Percentiles rank a stretch among this genome's conserved stretches.
Conservation (phyloP, 2,797 vertebrate genomes). For the Sandelia bainsii region DNA sequence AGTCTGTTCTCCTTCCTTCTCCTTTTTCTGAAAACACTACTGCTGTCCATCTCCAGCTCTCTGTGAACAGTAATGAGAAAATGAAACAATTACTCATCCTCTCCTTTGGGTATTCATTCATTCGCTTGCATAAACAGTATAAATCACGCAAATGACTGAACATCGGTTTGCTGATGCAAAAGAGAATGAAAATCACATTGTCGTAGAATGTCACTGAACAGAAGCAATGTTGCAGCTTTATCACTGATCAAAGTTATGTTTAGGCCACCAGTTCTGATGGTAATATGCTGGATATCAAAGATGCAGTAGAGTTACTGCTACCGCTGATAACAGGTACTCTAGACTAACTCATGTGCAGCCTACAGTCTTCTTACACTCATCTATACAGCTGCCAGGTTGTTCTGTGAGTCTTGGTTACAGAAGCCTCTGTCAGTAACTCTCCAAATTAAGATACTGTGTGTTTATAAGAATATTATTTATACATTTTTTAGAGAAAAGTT, state of each 20-base stretch:
- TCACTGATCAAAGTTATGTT: slow-evolving; percentile 11
- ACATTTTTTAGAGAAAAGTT: no score
- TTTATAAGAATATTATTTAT: no score
- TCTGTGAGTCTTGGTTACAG: no score
- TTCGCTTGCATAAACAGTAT: slow-evolving; percentile 55
- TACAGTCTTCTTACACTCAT: neutral
- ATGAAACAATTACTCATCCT: slow-evolving; percentile 59
- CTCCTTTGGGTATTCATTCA: slow-evolving; percentile 40
- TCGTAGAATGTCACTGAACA: slow-evolving; percentile 40
- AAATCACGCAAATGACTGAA: slow-evolving; percentile 65
- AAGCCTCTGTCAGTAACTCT: no score
- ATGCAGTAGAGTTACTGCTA: slow-evolving; percentile 9
- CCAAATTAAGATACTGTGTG: no score
- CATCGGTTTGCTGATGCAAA: slow-evolving; percentile 48
- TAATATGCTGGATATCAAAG: slow-evolving; percentile 14
- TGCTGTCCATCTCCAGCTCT: slow-evolving; percentile 27
- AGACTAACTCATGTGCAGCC: neutral
- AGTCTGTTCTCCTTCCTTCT: neutral
- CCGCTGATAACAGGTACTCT: slow-evolving; percentile 11
- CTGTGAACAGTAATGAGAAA: slow-evolving; percentile 39
- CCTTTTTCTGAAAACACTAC: neutral
- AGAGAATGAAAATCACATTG: slow-evolving; percentile 45
- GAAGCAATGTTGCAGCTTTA: slow-evolving; percentile 16
- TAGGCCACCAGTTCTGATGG: slow-evolving; percentile 23
- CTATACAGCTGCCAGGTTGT: no score